Conservation (phyloP, 2,888 invertebrate species). For the Coenonympha arcania region DNA sequence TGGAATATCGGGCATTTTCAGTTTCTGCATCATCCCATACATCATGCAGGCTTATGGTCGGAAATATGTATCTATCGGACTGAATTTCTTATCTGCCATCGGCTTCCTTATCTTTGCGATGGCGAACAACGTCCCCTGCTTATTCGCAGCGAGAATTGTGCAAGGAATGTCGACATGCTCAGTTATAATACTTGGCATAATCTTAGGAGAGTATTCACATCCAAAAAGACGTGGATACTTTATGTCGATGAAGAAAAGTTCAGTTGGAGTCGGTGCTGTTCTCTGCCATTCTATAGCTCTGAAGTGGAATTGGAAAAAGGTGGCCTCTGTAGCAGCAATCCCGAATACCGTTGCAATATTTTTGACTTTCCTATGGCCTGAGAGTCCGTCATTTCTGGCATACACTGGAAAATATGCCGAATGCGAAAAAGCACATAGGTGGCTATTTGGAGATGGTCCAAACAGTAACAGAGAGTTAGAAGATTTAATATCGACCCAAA, state of each 20-base stretch:
- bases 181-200: constrained; percentile 33
- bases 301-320: constrained; percentile 38
- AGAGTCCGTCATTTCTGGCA: constrained; percentile 42
- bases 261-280: constrained; percentile 32
- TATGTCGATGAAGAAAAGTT: constrained; percentile 34
- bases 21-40: constrained; percentile 35
- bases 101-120: constrained; percentile 37
- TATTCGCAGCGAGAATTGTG: constrained; percentile 36
- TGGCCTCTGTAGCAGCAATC: constrained; percentile 30
- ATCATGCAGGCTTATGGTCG: constrained; percentile 39
- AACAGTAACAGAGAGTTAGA: constrained; percentile 34
- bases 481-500: constrained; percentile 30
- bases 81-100: constrained; percentile 25
- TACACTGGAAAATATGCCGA: constrained; percentile 38
- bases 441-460: constrained; percentile 34
- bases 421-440: constrained; percentile 36
- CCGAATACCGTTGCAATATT: constrained; percentile 26
- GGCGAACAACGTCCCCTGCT: constrained; percentile 29
- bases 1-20: constrained; percentile 37
- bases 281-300: constrained; percentile 36
- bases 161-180: constrained; percentile 40
- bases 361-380: constrained; percentile 38
- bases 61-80: constrained; percentile 30
- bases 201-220: constrained; percentile 38
- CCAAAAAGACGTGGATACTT: constrained; percentile 41